A percentile compares a stretch with the other conserved stretches of the same genome.
These are phyloP conservation scores for Rhaphigaster nebulosa DNA, from an alignment of 2,888 invertebrate species.

Conservation along the genomic window DNA sequence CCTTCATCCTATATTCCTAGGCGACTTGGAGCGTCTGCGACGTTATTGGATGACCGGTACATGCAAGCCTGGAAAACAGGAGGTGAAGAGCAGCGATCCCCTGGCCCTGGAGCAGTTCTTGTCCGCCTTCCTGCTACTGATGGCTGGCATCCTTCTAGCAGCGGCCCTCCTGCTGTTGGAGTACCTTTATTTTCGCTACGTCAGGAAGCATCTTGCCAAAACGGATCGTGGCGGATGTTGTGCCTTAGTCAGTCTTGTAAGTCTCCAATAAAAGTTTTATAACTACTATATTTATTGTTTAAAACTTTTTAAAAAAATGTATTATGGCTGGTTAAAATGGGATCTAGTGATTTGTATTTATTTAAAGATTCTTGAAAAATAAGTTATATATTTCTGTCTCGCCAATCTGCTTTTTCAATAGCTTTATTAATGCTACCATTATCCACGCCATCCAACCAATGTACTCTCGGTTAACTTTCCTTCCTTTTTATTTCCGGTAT, in stretches of 20 bases:
- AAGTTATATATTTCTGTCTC: neutral
- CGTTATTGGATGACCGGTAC: slow-evolving; percentile 98
- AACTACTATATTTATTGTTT: neutral
- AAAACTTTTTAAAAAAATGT: neutral
- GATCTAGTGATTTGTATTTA: too few species aligned
- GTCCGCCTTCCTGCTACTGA: slow-evolving; percentile 94
- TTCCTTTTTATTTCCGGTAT: too few species aligned
- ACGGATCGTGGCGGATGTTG: slow-evolving; percentile 91
- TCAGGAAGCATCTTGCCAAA: slow-evolving; percentile 87
- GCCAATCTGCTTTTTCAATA: too few species aligned
- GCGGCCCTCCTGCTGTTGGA: slow-evolving; percentile 89
- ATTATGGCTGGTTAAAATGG: neutral
- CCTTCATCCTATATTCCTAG: slow-evolving; percentile 68
- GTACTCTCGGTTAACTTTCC: too few species aligned
- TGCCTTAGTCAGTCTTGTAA: slow-evolving; percentile 93
- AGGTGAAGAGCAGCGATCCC: slow-evolving; percentile 91
- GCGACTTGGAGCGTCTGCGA: slow-evolving; percentile 93
- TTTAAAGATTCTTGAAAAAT: neutral
- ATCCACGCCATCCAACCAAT: too few species aligned
- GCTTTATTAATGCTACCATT: too few species aligned
- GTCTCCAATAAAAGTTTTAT: slow-evolving; percentile 67
- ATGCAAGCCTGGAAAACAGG: slow-evolving; percentile 91
- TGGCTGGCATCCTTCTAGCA: slow-evolving; percentile 93
- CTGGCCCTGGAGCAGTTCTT: slow-evolving; percentile 95
- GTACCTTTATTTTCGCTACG: slow-evolving; percentile 95